Evolutionary conservation across 1,140 invertebrate species (phyloP).

Genomic region (Drosophila ficusphila): DNA sequence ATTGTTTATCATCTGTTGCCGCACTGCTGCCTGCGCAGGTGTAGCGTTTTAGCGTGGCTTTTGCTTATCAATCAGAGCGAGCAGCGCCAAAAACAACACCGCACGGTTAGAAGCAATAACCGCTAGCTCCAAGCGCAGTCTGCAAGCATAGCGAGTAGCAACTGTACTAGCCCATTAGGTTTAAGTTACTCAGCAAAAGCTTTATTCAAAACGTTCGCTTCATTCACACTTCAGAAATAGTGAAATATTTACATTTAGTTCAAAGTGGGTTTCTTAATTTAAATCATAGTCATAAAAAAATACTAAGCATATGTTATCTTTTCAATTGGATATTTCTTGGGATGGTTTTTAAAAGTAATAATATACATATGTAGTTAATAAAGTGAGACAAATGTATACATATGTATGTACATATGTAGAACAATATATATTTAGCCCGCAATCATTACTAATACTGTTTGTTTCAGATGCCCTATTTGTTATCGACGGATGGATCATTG

Average conservation of each 20-base stretch:
- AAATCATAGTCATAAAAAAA: too few species aligned
- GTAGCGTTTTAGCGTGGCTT: conserved; percentile 68
- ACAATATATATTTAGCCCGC: too few species aligned
- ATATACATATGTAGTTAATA: too few species aligned
- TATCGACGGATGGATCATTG: conserved; percentile 82
- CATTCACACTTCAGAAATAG: too few species aligned
- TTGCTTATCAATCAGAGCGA: conserved; percentile 60
- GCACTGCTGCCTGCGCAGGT: conserved; percentile 67
- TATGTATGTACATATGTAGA: too few species aligned
- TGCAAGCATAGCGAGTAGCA: conserved; percentile 19
- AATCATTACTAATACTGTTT: conserved; percentile 12
- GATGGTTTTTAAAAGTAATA: too few species aligned
- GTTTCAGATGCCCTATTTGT: conserved; percentile 83
- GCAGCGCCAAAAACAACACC: conserved; percentile 34
- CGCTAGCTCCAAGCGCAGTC: conserved; percentile 1
- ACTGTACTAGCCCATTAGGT: conserved; percentile 17
- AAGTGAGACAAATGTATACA: too few species aligned
- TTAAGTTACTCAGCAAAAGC: not conserved
- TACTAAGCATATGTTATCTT: too few species aligned
- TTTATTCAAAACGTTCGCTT: not conserved
- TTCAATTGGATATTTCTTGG: too few species aligned
- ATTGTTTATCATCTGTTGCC: conserved; percentile 70
- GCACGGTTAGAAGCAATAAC: conserved; percentile 7
- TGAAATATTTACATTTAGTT: too few species aligned
- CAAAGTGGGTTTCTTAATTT: too few species aligned